Evolutionary conservation across 2,797 vertebrate species (phyloP), one percentile per base, ranked within the genome.

Genomic region (Xyrichtys novacula): DNA sequence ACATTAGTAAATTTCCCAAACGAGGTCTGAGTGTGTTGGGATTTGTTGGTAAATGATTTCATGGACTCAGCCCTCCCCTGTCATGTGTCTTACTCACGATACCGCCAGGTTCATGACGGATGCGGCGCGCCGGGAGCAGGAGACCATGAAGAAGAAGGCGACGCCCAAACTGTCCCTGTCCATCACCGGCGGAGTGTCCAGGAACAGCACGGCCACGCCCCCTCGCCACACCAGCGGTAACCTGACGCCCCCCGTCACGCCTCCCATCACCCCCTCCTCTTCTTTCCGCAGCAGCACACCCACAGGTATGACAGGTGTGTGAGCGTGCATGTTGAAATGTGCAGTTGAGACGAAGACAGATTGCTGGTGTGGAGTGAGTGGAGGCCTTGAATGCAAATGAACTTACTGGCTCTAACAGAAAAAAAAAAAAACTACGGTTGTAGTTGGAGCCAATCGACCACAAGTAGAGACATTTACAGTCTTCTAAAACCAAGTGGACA

Each of bases 241-340:
- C 96, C 95, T 99, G 94, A 99, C 98, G 58, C 98, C 98, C 42
- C 98, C 98, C 0, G 98, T 99, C 91, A 99, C 98, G n/a, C 98
- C 98, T 23, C 98, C 98, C 78, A 99, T 99, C 91, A 99, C 98
- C 14, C 97, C 98, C 6, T 98, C 98, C 59, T 98, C 97, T 58
- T 99, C 98, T 0, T 99, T 99, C 92, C 97, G 98, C 77, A 99
- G 98, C 89, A 99, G 97, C 92, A 99, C 98, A 42, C 98, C 98
- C 22, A 99, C 98, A 94, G 98, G 98, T 98, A 93, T 62, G 82
- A 76, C 80, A 83, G 85, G 82, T 83, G 83, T 81, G 74, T 77
- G 47, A 6, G 9, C 26, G 20, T 55, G 61, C 7, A 5, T 46
- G 63, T 39, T 32, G 34, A 69, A 40, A 52, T 47, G 40, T 65